Base-by-base conservation (phyloP, 2,888 invertebrate species). In the Reticulitermes lucifugus region DNA sequence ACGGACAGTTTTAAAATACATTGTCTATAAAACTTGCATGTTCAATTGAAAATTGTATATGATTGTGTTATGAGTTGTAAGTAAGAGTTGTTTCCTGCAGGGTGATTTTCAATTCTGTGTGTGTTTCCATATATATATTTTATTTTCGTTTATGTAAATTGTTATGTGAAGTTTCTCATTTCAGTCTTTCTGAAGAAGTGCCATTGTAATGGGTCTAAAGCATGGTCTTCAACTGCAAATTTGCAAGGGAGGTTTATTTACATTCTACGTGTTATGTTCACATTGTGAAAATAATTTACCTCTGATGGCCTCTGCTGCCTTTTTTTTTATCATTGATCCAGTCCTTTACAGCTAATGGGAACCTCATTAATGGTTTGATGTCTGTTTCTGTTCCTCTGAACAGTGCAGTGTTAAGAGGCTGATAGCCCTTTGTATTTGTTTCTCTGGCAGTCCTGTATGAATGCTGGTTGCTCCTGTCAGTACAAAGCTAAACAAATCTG, bases 131-230 rank as follows among this genome's bases (percentile, higher is more conserved):
- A 77, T 77, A 41, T 1, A 46, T 46, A n/a, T 77, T 77, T 46
- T 77, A 77, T 77, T 46, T 43, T 1, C 46, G 77, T 77, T 77
- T n/a, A 12, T 73, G 25, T 73, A 71, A 71, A 25, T 25, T 43
- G 9, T 41, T 43, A 22, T 77, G n/a, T 73, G 4, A 77, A 41
- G 77, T 77, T 77, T 77, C 77, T 77, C 77, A 77, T 43, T 77
- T 51, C 77, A 77, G 77, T 77, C 77, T 77, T 77, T 77, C 77
- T 77, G 77, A 77, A 77, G 77, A 77, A 51, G 77, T 77, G 77
- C 77, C 77, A 77, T 77, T 77, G 51, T 77, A 41, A 51, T 21
- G 51, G 51, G 77, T 77, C n/a, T 29, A 73, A 73, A 65, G 65
- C 25, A n/a, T n/a, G 65, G 55, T n/a, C 14, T 73, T 73, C 21